These are phyloP conservation scores for Leptopilina myrica DNA, from an alignment of 2,888 invertebrate genomes.

Conservation along the genomic window DNA sequence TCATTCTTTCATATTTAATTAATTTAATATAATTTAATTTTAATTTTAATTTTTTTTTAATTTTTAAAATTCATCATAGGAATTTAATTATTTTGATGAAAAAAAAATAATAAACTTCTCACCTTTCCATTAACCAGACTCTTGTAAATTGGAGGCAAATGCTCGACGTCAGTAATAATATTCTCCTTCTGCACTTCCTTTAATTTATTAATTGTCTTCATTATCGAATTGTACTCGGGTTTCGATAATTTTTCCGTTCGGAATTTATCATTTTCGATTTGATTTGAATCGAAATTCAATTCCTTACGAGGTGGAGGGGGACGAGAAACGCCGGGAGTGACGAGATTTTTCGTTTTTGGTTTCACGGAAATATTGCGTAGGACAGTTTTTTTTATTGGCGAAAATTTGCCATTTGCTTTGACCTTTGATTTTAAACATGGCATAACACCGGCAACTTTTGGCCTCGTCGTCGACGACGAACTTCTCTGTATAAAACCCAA, in stretches of 20 bases:
- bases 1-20: no score
- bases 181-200: constrained; percentile 62
- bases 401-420: constrained; percentile 36
- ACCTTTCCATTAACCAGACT: constrained; percentile 67
- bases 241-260: constrained; percentile 55
- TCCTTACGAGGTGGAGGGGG: not conserved
- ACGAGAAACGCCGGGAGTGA: constrained; percentile 51
- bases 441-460: constrained; percentile 46
- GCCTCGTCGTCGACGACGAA: not conserved
- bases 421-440: constrained; percentile 51
- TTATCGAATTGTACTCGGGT: constrained; percentile 71
- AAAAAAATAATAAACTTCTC: constrained; percentile 7
- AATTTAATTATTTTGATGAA: no score
- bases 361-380: constrained; percentile 53
- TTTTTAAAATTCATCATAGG: no score
- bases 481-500: constrained; percentile 15
- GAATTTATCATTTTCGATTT: not conserved
- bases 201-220: constrained; percentile 65
- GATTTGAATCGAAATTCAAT: not conserved
- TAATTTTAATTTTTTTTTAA: no score
- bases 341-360: constrained; percentile 49
- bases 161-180: constrained; percentile 59
- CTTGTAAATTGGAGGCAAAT: constrained; percentile 62
- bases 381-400: constrained; percentile 57
- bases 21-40: no score